These are phyloP conservation scores for Poeciliopsis presidionis DNA, from an alignment of 2,797 vertebrate genomes.

Conservation along the genomic window DNA sequence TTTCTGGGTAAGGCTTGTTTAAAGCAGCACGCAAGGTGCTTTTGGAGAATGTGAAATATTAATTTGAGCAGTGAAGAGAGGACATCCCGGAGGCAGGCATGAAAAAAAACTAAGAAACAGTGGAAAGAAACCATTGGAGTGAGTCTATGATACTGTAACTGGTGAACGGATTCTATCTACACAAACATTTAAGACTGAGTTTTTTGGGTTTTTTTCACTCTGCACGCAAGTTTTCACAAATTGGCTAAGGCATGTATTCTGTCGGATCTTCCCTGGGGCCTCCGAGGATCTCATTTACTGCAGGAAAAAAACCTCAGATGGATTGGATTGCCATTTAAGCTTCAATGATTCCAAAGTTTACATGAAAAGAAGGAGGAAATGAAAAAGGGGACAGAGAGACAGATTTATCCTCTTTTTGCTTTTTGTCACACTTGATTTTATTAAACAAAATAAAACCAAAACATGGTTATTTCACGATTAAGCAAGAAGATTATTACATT, in stretches of 20 bases:
- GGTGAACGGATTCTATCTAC: constrained; percentile 59
- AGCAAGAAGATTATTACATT: background rate
- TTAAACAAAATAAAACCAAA: background rate
- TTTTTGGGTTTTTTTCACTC: background rate
- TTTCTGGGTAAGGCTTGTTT: constrained; percentile 12
- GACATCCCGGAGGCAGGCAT: background rate
- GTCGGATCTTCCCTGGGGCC: constrained; percentile 61
- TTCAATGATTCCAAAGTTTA: constrained; percentile 61
- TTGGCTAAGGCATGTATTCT: constrained; percentile 65
- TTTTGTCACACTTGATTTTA: background rate
- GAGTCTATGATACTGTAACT: constrained; percentile 29
- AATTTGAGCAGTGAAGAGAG: constrained; percentile 15
- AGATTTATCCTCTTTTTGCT: background rate
- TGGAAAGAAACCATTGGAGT: background rate
- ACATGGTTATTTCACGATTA: background rate
- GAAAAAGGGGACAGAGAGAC: constrained; percentile 8
- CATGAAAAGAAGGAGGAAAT: constrained; percentile 27
- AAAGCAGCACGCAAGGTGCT: constrained; percentile 14
- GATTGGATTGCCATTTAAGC: constrained; percentile 70
- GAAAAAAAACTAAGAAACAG: constrained; percentile 10
- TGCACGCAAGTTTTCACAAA: constrained; percentile 68
- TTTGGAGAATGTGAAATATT: constrained; percentile 17
- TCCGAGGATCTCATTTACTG: constrained; percentile 71
- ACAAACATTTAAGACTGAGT: constrained; percentile 43
- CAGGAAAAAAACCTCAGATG: constrained; percentile 37